A percentile compares a stretch with the other conserved stretches of the same genome.
Conservation (phyloP, 1,140 invertebrate genomes). For the Bombus picipes region DNA sequence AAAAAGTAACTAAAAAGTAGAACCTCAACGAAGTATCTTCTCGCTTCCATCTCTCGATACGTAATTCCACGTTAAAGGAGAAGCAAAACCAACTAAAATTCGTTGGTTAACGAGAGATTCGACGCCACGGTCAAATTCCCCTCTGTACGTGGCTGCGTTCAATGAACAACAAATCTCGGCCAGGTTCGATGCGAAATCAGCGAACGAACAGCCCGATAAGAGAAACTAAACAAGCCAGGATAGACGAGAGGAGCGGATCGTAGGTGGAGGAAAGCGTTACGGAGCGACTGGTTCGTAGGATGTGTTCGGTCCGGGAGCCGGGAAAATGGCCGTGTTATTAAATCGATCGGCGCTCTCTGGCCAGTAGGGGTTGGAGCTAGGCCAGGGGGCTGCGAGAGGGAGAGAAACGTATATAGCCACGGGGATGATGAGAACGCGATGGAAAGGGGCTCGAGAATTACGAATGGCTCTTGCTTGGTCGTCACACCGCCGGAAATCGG, state of each 20-base stretch:
- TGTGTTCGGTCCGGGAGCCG: conserved; percentile 69
- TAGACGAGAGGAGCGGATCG: conserved; percentile 26
- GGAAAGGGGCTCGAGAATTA: conserved; percentile 64
- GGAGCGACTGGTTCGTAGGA: conserved; percentile 46
- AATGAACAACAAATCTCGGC: conserved; percentile 11
- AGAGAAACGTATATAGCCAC: conserved; percentile 44
- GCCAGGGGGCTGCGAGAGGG: conserved; percentile 64
- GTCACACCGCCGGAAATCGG: conserved; percentile 39
- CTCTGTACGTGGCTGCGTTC: not conserved
- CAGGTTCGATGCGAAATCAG: conserved; percentile 20
- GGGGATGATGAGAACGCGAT: conserved; percentile 60
- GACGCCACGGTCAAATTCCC: not conserved
- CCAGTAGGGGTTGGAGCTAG: conserved; percentile 68
- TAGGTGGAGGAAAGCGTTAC: conserved; percentile 40
- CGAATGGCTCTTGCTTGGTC: conserved; percentile 57
- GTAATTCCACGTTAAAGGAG: too few species aligned
- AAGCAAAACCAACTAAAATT: not conserved
- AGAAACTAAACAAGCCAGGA: conserved; percentile 46
- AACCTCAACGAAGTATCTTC: too few species aligned
- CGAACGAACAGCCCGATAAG: conserved; percentile 30
- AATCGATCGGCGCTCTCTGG: conserved; percentile 77
- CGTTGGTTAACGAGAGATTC: not conserved
- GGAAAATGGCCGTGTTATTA: conserved; percentile 80
- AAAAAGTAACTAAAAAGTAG: too few species aligned
- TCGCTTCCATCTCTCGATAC: too few species aligned